Evolutionary conservation across 2,113 vertebrate genomes (phyloP).

Genomic region (Tringa solitaria): DNA sequence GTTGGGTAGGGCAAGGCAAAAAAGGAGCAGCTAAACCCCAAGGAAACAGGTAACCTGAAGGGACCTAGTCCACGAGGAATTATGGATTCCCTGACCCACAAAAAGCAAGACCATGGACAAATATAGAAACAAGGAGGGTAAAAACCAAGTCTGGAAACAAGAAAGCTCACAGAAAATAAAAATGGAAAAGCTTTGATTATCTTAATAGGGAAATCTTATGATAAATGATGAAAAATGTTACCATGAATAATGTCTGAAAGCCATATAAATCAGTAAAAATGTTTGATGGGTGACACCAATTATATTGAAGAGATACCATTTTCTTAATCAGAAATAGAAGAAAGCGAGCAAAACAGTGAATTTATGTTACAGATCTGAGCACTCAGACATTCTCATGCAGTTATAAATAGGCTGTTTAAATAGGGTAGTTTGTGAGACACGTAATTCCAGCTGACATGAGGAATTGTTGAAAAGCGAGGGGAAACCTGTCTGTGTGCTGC

Average conservation of each 20-base stretch:
- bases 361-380: neutral
- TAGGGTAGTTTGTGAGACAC: neutral
- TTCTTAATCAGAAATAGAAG: neutral
- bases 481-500: neutral
- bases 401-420: neutral
- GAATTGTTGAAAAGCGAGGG: neutral
- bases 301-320: neutral
- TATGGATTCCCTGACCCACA: neutral
- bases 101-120: neutral
- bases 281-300: neutral
- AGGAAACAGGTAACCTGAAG: neutral
- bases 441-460: neutral
- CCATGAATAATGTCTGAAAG: neutral
- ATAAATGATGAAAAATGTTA: neutral
- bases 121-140: neutral
- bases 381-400: neutral
- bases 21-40: neutral
- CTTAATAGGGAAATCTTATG: neutral
- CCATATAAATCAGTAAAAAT: neutral
- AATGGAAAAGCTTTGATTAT: neutral
- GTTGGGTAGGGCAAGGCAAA: neutral
- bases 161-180: neutral
- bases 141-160: neutral
- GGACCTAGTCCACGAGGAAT: rapidly evolving
- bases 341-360: neutral